Conservation (phyloP, 37 sponge, comb jelly and placozoan species). For the Tethya wilhelma region DNA sequence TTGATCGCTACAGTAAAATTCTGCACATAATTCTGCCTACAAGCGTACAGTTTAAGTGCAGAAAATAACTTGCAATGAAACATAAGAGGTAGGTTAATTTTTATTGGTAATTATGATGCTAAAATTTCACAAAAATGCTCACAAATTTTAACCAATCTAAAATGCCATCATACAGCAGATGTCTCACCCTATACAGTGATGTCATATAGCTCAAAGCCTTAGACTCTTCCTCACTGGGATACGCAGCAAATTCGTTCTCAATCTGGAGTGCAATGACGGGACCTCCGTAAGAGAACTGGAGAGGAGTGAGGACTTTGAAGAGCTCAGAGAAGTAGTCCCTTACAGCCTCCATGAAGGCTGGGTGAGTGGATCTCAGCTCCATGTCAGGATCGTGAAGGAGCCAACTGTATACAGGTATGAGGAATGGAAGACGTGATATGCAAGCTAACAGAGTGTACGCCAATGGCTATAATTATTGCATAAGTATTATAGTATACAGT, state of each 20-base stretch:
- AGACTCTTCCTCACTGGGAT: neutral
- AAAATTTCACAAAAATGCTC: no score
- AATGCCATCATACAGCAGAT: neutral
- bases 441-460: no score
- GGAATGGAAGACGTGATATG: slow-evolving; percentile 2
- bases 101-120: no score
- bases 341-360: slow-evolving; percentile 71
- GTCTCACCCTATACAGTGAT: slow-evolving; percentile 46
- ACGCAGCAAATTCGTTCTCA: slow-evolving; percentile 77
- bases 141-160: no score
- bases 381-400: slow-evolving; percentile 79
- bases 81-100: no score
- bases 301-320: slow-evolving; percentile 58
- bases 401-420: slow-evolving; percentile 69
- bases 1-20: no score
- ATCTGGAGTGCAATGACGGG: slow-evolving; percentile 92
- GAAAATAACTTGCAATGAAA: no score
- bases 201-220: slow-evolving; percentile 28
- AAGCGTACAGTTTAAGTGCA: no score
- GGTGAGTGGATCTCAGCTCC: slow-evolving; percentile 70
- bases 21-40: no score
- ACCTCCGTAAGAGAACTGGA: slow-evolving; percentile 80
- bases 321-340: slow-evolving; percentile 67
- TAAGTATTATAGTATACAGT: no score
- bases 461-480: no score